Percentiles rank a stretch among this genome's conserved stretches.
phyloP scores from a whole-genome alignment of 1,140 invertebrate species.

The Drosophila tani region DNA sequence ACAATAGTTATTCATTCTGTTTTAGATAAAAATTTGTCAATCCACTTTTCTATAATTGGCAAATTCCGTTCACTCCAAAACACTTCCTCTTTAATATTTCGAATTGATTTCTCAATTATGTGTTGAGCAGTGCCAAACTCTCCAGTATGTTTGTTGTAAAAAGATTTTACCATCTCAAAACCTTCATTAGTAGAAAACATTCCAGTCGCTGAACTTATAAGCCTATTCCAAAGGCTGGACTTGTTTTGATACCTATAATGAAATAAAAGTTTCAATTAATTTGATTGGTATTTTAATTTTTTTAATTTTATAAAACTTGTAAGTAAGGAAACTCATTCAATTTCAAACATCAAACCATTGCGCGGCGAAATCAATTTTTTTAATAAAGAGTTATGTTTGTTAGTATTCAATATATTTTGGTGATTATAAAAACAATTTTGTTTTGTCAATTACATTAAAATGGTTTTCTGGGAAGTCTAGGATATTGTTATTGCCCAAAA shows the following conservation, averaged over 20 bases:
- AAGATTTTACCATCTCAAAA: slow-evolving; percentile 88
- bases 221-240: slow-evolving; percentile 89
- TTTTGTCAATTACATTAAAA: too few species aligned
- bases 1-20: not conserved
- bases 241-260: slow-evolving; percentile 87
- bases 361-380: too few species aligned
- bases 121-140: slow-evolving; percentile 89
- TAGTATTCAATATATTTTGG: too few species aligned
- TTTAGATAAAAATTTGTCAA: slow-evolving; percentile 86
- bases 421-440: too few species aligned
- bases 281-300: not conserved
- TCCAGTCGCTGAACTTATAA: slow-evolving; percentile 89
- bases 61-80: slow-evolving; percentile 90
- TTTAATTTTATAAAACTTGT: not conserved
- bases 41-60: slow-evolving; percentile 89
- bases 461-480: too few species aligned
- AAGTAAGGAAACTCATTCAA: too few species aligned
- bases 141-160: slow-evolving; percentile 87
- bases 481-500: too few species aligned
- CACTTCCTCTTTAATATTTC: slow-evolving; percentile 89
- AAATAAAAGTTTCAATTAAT: slow-evolving; percentile 1
- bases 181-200: slow-evolving; percentile 90
- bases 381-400: too few species aligned
- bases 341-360: too few species aligned
- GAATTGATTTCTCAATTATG: slow-evolving; percentile 88